These are phyloP conservation scores for Erebia palarica DNA, from an alignment of 2,888 invertebrate genomes.

Conservation along the genomic window DNA sequence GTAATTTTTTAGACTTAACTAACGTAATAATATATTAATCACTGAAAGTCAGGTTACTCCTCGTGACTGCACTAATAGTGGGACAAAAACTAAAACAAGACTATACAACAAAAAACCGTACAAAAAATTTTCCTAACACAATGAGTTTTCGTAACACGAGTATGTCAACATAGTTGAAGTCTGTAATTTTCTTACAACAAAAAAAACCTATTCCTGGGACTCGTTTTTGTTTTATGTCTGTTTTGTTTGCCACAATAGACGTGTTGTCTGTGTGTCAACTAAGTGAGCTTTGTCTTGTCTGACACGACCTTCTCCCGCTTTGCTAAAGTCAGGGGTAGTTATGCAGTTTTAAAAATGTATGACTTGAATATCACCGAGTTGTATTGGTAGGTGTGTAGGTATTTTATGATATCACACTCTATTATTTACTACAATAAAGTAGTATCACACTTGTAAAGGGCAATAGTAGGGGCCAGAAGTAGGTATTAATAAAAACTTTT, in stretches of 20 bases:
- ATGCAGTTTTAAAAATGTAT: conserved; percentile 35
- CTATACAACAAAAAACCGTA: not conserved
- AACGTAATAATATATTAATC: too few species aligned
- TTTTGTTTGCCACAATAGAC: conserved; percentile 38
- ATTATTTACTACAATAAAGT: not conserved
- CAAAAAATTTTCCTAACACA: conserved; percentile 8
- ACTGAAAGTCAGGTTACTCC: not conserved
- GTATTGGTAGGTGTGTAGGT: not conserved
- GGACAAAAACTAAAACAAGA: not conserved
- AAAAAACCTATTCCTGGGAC: conserved; percentile 18
- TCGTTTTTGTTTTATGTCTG: conserved; percentile 30
- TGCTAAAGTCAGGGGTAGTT: conserved; percentile 30
- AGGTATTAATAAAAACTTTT: too few species aligned
- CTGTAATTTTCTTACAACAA: conserved; percentile 12
- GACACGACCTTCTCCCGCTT: conserved; percentile 30
- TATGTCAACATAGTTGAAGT: conserved; percentile 21
- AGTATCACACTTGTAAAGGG: too few species aligned
- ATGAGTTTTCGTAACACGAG: conserved; percentile 3
- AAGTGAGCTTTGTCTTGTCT: conserved; percentile 38
- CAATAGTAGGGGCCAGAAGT: too few species aligned
- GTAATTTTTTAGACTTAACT: too few species aligned
- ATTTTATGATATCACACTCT: not conserved
- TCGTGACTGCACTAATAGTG: not conserved
- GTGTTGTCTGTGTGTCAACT: conserved; percentile 31
- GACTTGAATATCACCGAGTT: conserved; percentile 8